Evolutionary conservation across 2,113 vertebrate genomes (phyloP).

Genomic region (Oenanthe oenanthe): DNA sequence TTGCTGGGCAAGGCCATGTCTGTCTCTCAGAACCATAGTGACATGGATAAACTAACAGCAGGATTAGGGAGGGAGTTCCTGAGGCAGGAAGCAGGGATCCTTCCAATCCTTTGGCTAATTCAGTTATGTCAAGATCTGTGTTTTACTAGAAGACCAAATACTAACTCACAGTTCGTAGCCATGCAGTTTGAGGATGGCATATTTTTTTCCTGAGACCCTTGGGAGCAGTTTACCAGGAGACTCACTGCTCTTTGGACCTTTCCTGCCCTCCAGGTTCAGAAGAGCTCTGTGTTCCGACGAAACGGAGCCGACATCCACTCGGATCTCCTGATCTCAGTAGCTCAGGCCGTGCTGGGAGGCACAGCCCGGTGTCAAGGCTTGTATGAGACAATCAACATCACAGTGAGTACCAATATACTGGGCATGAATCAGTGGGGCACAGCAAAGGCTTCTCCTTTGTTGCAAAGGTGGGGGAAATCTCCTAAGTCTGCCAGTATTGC

Average conservation of each 20-base stretch:
- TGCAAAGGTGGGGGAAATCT: not conserved
- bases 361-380: conserved; percentile 89
- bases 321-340: conserved; percentile 87
- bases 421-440: rapidly evolving
- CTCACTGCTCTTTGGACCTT: not conserved
- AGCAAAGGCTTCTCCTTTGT: not conserved
- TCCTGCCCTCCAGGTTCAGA: conserved; percentile 85
- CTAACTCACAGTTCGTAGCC: not conserved
- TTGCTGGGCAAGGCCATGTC: not conserved
- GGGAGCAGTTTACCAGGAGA: not conserved
- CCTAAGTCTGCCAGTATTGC: rapidly evolving
- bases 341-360: conserved; percentile 93
- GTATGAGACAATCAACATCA: conserved; percentile 89
- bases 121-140: not conserved
- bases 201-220: not conserved
- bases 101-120: not conserved
- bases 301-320: conserved; percentile 96
- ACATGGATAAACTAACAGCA: not conserved
- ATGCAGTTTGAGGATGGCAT: not conserved
- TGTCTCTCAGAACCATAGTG: not conserved
- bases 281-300: conserved; percentile 90
- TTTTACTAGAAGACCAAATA: not conserved
- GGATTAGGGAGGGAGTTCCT: not conserved
- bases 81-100: not conserved
- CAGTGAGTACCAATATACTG: conserved; percentile 68